Base-by-base conservation (phyloP, 2,888 invertebrate species). In the Andricus curvator region DNA sequence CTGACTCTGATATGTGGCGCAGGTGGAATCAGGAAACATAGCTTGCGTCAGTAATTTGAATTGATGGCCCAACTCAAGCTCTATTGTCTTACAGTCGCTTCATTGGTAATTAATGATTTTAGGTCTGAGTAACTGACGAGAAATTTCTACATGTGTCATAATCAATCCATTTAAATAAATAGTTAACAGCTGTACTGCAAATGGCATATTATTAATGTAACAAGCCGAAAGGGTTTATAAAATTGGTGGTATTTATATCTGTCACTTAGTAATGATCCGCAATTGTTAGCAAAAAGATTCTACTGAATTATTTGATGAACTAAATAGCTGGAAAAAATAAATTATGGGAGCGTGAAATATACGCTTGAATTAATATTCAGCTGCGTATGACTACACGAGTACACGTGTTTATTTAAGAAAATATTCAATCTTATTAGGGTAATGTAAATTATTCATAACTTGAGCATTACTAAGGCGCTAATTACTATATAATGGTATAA, bases 1-100 rank as follows among this genome's bases (percentile, higher is more conserved):
- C 48, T 68, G 48, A 48, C 6, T 17, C 22, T 68, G 68, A 68
- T 48, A 48, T 48, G 68, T 25, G 44, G 25, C 41, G 17, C 68
- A 68, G 44, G 68, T 44, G 68, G 25, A 68, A 68, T 68, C 68
- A 44, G 48, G 48, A 44, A n/a, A 67, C 22, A 44, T 68, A 15
- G 25, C 37, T 67, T 22, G 44, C 22, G 44, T 44, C 44, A 68
- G 68, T 48, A 48, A 68, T 68, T 13, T 41, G 68, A 68, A 68
- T 68, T 68, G 68, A 68, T 68, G 22, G 25, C 22, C 25, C 29
- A 22, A 68, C 25, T 68, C 68, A 68, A 37, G 48, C 48, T 48
- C 48, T 44, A 44, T 68, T 68, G 68, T 68, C 68, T 68, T 68
- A 25, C 15, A 68, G 68, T 25, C 25, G 41, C 15, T 41, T 22